These are phyloP conservation scores for Caenorhabditis auriculariae DNA, from an alignment of 2,888 invertebrate genomes.

Conservation along the genomic window DNA sequence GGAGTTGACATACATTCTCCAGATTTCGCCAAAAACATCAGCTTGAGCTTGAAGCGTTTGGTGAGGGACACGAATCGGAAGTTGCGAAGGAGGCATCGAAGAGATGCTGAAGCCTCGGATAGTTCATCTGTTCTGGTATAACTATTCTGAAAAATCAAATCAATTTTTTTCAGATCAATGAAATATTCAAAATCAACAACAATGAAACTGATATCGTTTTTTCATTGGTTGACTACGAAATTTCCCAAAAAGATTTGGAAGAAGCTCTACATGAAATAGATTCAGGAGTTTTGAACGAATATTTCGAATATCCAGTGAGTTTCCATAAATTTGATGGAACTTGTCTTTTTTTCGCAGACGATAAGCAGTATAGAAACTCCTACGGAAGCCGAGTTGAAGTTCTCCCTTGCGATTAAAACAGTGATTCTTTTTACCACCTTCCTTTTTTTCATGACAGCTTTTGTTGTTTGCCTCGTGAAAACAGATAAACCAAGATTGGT, in stretches of 20 bases:
- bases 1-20: constrained; percentile 10
- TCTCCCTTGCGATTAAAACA: neutral
- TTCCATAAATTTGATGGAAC: too few species aligned
- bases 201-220: constrained; percentile 13
- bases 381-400: too few species aligned
- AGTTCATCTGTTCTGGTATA: too few species aligned
- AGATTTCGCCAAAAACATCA: constrained; percentile 16
- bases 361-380: too few species aligned
- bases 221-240: constrained; percentile 4
- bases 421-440: neutral
- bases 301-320: constrained; percentile 15
- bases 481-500: too few species aligned
- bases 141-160: too few species aligned
- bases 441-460: neutral
- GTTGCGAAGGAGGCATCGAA: constrained; percentile 3
- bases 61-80: constrained; percentile 7
- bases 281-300: constrained; percentile 8
- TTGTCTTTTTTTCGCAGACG: too few species aligned
- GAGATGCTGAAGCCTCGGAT: neutral
- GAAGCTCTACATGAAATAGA: constrained; percentile 15
- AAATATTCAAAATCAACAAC: constrained; percentile 8
- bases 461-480: too few species aligned
- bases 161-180: constrained; percentile 8
- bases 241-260: constrained; percentile 8
- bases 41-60: constrained; percentile 12